Base-by-base conservation (phyloP, 2,113 vertebrate species). In the Fregetta grallaria region DNA sequence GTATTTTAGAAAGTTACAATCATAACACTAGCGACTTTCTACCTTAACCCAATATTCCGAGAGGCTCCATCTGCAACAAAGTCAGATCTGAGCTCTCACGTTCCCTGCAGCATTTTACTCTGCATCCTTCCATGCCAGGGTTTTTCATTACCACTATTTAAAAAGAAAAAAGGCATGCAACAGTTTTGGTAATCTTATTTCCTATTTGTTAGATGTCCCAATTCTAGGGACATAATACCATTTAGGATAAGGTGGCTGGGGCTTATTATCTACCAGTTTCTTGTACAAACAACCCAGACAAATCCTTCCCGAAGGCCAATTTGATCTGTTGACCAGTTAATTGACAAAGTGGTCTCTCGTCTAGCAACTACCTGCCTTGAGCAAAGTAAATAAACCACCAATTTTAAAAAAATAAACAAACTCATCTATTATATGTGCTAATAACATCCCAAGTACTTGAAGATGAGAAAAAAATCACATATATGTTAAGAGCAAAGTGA, bases 341-440 rank as follows among this genome's bases (percentile, higher is more conserved):
- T 94, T 87, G 97, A 98, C 91, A 97, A 97, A 97, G 85, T 85
- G 88, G 98, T 98, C 97, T 98, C 97, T 98, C 30, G 47, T 92
- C 95, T 90, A 94, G 85, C 94, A 98, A 97, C 58, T 88, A 97
- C 96, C 56, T 95, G 96, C 96, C 93, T 96, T 94, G 92, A 98
- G 93, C 92, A 97, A 77, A 93, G 22, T n/a, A 71, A 88, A 86
- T 19, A 92, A 95, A 87, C 52, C 23, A 82, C 19, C 62, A 5
- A 94, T 75, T 81, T 70, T 3, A 4, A 93, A 92, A 92, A 92
- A 90, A 73, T 8, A 62, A 85, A 53, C 12, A 30, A 90, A 91
- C 17, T 52, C 16, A 20, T 53, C 84, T 70, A 56, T 63, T 77
- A 47, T 22, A 70, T 34, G 53, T 47, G 53, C 59, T 95, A 92